Evolutionary conservation across 2,888 invertebrate species (phyloP).

Genomic region (Spisula subtruncata): DNA sequence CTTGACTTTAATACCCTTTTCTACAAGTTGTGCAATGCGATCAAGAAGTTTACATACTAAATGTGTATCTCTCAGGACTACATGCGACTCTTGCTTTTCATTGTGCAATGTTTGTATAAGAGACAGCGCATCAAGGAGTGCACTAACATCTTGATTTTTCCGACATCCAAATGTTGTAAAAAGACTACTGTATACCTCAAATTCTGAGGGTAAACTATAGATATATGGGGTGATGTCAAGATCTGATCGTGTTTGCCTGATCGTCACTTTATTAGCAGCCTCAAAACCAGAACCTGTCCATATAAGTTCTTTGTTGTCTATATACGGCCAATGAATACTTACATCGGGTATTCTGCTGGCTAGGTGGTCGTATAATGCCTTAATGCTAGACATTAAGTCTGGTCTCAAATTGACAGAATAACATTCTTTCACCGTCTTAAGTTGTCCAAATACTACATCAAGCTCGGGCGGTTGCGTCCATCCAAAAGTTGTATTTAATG

Average conservation of each 20-base stretch:
- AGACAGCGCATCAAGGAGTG: not conserved
- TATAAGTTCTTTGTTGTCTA: constrained; percentile 24
- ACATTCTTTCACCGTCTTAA: constrained; percentile 30
- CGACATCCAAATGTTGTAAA: constrained; percentile 31
- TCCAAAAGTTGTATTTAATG: constrained; percentile 21
- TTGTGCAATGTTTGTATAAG: not conserved
- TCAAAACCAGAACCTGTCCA: constrained; percentile 64
- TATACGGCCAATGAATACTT: not conserved
- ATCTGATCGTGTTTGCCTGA: constrained; percentile 31
- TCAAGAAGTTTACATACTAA: constrained; percentile 52
- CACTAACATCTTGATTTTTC: not conserved
- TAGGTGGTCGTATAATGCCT: constrained; percentile 39
- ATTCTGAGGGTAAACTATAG: constrained; percentile 55
- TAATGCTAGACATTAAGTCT: constrained; percentile 49
- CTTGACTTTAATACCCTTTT: not conserved
- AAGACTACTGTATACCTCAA: constrained; percentile 27
- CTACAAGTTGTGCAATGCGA: constrained; percentile 13
- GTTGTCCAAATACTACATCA: constrained; percentile 49
- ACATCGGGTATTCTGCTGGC: not conserved
- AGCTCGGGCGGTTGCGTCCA: constrained; percentile 35
- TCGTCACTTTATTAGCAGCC: constrained; percentile 37
- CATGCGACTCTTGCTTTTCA: not conserved
- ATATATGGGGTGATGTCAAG: constrained; percentile 62
- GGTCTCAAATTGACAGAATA: constrained; percentile 49
- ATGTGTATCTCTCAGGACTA: constrained; percentile 44